These are phyloP conservation scores for Heptranchias perlo DNA, from an alignment of 2,113 vertebrate genomes.

Conservation along the genomic window DNA sequence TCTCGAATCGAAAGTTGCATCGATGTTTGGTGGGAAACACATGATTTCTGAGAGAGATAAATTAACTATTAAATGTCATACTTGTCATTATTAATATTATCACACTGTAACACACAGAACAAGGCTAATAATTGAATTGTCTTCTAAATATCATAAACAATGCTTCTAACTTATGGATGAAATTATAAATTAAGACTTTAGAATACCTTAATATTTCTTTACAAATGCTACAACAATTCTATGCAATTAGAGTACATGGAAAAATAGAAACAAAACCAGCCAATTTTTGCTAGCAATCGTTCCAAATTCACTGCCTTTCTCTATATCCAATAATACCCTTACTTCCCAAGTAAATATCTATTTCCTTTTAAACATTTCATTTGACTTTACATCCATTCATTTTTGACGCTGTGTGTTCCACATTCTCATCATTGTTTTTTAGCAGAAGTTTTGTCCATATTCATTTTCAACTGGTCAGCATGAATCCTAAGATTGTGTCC, in stretches of 20 bases:
- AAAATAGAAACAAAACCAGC: background rate
- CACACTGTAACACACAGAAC: background rate
- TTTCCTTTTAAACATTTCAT: too few species aligned
- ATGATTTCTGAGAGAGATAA: background rate
- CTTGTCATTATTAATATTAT: background rate
- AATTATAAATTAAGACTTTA: background rate
- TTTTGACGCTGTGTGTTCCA: too few species aligned
- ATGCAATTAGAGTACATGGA: background rate
- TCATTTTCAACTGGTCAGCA: too few species aligned
- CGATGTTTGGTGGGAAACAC: background rate
- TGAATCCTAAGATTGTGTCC: too few species aligned
- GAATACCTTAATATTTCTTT: too few species aligned
- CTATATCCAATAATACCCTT: too few species aligned
- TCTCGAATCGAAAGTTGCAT: fast-evolving
- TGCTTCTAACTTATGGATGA: background rate
- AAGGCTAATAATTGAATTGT: background rate
- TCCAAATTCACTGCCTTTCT: too few species aligned
- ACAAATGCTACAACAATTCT: background rate
- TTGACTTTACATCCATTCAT: too few species aligned
- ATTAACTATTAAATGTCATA: background rate
- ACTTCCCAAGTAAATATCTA: too few species aligned
- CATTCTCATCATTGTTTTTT: too few species aligned
- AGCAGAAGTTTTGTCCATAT: too few species aligned
- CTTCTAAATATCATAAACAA: background rate
- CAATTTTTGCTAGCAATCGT: background rate